These are phyloP conservation scores for Siniperca obscura DNA, from an alignment of 2,797 vertebrate species.

Conservation along the genomic window DNA sequence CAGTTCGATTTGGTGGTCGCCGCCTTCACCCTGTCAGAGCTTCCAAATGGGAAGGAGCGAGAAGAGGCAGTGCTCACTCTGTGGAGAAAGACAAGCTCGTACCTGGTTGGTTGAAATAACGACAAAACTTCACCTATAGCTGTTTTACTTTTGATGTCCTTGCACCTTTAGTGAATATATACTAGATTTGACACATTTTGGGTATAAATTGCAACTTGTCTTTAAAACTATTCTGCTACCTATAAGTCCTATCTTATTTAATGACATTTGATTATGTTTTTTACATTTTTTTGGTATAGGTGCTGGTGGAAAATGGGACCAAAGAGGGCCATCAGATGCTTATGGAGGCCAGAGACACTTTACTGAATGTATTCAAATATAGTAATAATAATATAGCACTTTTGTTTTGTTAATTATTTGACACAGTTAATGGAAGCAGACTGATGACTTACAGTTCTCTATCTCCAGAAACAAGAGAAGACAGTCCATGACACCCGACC, in stretches of 20 bases:
- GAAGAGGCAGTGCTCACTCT: slow-evolving; percentile 81
- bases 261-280: background rate
- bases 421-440: background rate
- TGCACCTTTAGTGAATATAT: background rate
- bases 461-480: slow-evolving; percentile 83
- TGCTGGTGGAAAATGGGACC: slow-evolving; percentile 91
- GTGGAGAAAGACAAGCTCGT: slow-evolving; percentile 90
- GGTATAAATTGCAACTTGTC: background rate
- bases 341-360: slow-evolving; percentile 89
- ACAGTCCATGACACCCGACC: slow-evolving; percentile 78
- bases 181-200: background rate
- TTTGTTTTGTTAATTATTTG: background rate
- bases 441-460: background rate
- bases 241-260: background rate
- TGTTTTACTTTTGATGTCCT: background rate
- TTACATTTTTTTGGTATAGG: slow-evolving; percentile 70
- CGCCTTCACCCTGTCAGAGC: slow-evolving; percentile 90
- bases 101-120: slow-evolving; percentile 82
- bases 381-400: background rate
- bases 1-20: slow-evolving; percentile 88
- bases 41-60: slow-evolving; percentile 78
- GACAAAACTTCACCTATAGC: background rate
- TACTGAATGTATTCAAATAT: slow-evolving; percentile 80
- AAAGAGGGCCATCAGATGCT: slow-evolving; percentile 90
- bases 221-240: background rate